Base-by-base conservation (phyloP, 2,113 vertebrate species). In the Peromyscus leucopus region DNA sequence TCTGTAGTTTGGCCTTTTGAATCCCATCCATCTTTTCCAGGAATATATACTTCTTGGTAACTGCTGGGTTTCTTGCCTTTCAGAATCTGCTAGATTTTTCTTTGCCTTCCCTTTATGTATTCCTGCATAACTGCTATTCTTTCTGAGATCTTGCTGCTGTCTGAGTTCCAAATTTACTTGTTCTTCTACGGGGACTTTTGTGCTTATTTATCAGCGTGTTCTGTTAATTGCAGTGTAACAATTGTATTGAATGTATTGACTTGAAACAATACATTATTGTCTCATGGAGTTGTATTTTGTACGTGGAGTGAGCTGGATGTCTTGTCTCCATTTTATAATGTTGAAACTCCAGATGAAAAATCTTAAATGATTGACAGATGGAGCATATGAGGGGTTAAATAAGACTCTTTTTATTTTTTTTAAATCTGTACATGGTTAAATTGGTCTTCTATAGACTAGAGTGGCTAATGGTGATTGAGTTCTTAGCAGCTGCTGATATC, bases 151-250 rank as follows among this genome's bases (percentile, higher is more conserved):
- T 94, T 94, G 80, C 1, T 51, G 4, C 28, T 93, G 7, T 88
- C 36, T 76, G 57, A 82, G 51, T 93, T 94, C 90, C 33, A 95
- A 75, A 89, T 31, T 93, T 7, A 55, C 80, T 76, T 94, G 7
- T 22, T 89, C 15, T 95, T 84, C 61, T 42, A 21, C 15, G 67
- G 9, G 31, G 15, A 85, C 9, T 31, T 80, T 42, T 57, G 15
- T 72, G 28, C 65, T 94, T 88, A 69, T 67, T 91, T 87, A 76
- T 84, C 12, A 92, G 46, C 39, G 84, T 91, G 15, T 85, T 83
- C 42, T 86, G 67, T 93, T 94, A 69, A 39, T 85, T 93, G 39
- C 28, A 80, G 28, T 5, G 7, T 85, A 95, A 82, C 28, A 89
- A 91, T 93, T 19, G 7, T 36, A 5, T 8, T 89, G 57, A 95